Evolutionary conservation across 2,888 invertebrate genomes (phyloP).

Genomic region (Hirtodrosophila trivittata): DNA sequence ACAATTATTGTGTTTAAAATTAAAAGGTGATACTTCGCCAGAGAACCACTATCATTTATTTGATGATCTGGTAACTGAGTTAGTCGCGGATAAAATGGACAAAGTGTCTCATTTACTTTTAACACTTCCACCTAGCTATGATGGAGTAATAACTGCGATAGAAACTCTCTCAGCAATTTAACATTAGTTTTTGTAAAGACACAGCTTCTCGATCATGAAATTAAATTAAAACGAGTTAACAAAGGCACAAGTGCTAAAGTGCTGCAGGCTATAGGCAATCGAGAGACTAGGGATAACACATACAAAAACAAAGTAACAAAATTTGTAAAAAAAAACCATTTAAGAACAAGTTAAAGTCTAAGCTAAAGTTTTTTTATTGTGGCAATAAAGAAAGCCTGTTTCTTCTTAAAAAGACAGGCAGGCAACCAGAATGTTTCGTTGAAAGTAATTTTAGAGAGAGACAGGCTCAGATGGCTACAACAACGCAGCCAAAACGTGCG

Average conservation of each 20-base stretch:
- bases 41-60: too few relatives aligned
- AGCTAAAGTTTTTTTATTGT: conserved; percentile 25
- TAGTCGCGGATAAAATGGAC: background rate
- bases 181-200: conserved; percentile 71
- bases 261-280: conserved; percentile 52
- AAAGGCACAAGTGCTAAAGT: conserved; percentile 68
- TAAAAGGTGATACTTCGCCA: too few relatives aligned
- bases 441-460: conserved; percentile 3
- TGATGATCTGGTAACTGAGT: too few relatives aligned
- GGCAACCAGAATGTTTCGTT: conserved; percentile 6
- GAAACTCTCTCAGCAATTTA: conserved; percentile 2
- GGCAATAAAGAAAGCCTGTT: conserved; percentile 23
- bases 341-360: conserved; percentile 9
- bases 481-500: conserved; percentile 14
- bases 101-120: conserved; percentile 8
- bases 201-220: conserved; percentile 54
- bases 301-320: too few relatives aligned
- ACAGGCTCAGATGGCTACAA: conserved; percentile 21
- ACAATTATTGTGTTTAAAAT: too few relatives aligned
- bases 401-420: conserved; percentile 9
- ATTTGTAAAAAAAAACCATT: too few relatives aligned
- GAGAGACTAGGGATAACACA: too few relatives aligned
- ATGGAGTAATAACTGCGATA: background rate
- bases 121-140: background rate
- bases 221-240: conserved; percentile 34